These are phyloP conservation scores for Solenopsis invicta DNA, from an alignment of 1,140 invertebrate genomes.

Conservation along the genomic window DNA sequence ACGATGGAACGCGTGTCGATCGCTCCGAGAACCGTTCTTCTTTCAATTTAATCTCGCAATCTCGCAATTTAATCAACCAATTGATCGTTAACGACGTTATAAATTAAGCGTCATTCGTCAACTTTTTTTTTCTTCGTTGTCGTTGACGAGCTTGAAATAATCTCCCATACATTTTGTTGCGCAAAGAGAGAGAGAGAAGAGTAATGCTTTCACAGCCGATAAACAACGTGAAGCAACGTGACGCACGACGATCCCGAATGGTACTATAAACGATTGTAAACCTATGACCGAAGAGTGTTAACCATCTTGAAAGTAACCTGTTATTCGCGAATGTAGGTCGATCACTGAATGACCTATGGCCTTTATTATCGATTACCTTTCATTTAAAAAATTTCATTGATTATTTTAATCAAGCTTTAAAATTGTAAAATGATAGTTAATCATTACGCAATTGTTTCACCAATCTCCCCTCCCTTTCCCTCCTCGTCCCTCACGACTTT, in stretches of 20 bases:
- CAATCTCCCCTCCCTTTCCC: not conserved
- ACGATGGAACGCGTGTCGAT: conserved; percentile 61
- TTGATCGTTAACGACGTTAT: not conserved
- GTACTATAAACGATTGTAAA: conserved; percentile 23
- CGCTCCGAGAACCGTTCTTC: not conserved
- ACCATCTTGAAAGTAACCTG: conserved; percentile 75
- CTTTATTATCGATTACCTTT: conserved; percentile 60
- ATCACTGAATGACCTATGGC: conserved; percentile 39
- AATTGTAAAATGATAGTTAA: conserved; percentile 32
- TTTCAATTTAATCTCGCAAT: too few relatives aligned
- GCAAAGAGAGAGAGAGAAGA: not conserved
- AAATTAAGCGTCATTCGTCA: conserved; percentile 3
- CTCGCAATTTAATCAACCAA: not conserved
- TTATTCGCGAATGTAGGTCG: conserved; percentile 29
- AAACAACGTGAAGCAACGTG: not conserved
- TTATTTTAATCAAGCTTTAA: conserved; percentile 58
- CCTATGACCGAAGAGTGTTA: conserved; percentile 40
- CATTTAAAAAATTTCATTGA: conserved; percentile 40
- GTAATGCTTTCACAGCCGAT: not conserved
- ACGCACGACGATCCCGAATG: not conserved
- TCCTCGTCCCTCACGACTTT: not conserved
- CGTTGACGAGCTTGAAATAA: not conserved
- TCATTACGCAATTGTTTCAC: conserved; percentile 20
- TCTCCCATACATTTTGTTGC: not conserved
- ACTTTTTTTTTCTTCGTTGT: too few relatives aligned